A percentile compares a stretch with the other conserved stretches of the same genome.
Evolutionary conservation across 2,888 invertebrate genomes (phyloP).

Genomic region (Trimorus sp.): DNA sequence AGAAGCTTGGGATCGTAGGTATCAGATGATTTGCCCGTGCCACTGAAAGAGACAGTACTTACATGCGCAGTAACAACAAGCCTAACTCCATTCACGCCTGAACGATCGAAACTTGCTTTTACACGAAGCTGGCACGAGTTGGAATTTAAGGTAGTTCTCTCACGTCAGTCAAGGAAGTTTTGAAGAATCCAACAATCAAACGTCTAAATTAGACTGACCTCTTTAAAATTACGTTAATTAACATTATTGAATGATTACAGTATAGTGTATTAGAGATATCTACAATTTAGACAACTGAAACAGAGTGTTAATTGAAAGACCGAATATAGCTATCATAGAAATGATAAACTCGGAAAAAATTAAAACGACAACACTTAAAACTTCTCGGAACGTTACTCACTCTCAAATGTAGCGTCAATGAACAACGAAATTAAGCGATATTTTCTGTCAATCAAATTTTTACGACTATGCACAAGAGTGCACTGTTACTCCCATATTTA

Average conservation of each 20-base stretch:
- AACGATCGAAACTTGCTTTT: slow-evolving; percentile 56
- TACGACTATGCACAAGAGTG: no score
- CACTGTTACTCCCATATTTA: no score
- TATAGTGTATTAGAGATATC: no score
- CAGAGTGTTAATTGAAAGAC: no score
- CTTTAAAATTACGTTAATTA: not conserved
- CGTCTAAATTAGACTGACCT: not conserved
- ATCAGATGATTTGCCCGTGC: slow-evolving; percentile 23
- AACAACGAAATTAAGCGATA: no score
- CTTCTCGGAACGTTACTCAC: no score
- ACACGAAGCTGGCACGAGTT: slow-evolving; percentile 41
- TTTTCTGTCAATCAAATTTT: no score
- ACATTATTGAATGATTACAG: not conserved
- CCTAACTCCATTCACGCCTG: slow-evolving; percentile 38
- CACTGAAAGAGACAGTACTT: slow-evolving; percentile 37
- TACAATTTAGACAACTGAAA: no score
- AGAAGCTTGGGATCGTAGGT: not conserved
- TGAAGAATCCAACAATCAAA: slow-evolving; percentile 17
- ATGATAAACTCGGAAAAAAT: no score
- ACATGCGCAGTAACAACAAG: slow-evolving; percentile 45
- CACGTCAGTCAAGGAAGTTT: slow-evolving; percentile 40
- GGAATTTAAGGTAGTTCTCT: slow-evolving; percentile 37
- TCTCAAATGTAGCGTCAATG: no score
- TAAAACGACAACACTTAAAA: no score
- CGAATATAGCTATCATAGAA: no score